phyloP scores from a whole-genome alignment of 2,797 vertebrate genomes.

The Limosa lapponica region DNA sequence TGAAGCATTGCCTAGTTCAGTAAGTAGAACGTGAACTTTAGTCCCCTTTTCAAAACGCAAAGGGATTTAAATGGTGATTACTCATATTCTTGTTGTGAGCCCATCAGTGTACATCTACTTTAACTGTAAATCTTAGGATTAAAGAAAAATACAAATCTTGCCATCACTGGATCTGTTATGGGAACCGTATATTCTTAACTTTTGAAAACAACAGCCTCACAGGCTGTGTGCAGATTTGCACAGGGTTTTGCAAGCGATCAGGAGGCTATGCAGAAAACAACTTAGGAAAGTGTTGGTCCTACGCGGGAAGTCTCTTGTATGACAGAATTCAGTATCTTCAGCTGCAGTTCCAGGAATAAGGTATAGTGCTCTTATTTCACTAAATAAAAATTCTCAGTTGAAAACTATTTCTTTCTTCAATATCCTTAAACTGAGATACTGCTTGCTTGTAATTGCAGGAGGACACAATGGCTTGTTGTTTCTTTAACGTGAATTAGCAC shows the following conservation, averaged over 20 bases:
- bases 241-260: not conserved
- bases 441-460: not conserved
- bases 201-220: fast-evolving
- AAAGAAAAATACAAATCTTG: not conserved
- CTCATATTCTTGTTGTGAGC: not conserved
- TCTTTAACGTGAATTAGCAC: not conserved
- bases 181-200: not conserved
- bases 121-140: not conserved
- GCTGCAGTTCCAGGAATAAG: not conserved
- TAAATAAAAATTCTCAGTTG: not conserved
- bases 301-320: fast-evolving
- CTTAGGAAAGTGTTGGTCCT: not conserved
- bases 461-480: not conserved
- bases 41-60: not conserved
- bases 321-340: not conserved
- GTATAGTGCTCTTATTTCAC: not conserved
- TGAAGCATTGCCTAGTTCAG: not conserved
- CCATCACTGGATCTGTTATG: not conserved
- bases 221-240: not conserved
- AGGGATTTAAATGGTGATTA: not conserved
- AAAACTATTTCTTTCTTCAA: not conserved
- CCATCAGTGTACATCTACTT: not conserved
- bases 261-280: not conserved
- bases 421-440: not conserved
- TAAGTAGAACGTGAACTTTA: not conserved